Conservation (phyloP, 2,888 invertebrate genomes). For the Encarsia formosa region DNA sequence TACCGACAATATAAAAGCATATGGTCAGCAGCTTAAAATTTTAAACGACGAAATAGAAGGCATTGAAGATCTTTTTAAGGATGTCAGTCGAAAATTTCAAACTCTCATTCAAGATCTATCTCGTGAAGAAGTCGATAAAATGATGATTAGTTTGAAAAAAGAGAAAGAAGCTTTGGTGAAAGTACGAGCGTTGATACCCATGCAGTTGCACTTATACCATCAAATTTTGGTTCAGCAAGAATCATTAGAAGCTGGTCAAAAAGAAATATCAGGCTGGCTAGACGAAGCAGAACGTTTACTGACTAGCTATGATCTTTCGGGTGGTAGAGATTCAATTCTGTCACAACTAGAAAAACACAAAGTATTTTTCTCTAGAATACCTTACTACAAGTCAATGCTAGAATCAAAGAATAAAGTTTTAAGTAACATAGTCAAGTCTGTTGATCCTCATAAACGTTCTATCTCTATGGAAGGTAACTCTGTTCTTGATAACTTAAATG, state of each 20-base stretch:
- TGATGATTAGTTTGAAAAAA: constrained; percentile 82
- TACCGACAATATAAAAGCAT: constrained; percentile 73
- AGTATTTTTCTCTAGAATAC: constrained; percentile 80
- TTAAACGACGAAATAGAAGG: constrained; percentile 79
- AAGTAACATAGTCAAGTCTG: constrained; percentile 76
- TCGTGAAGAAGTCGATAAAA: constrained; percentile 84
- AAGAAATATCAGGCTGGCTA: constrained; percentile 82
- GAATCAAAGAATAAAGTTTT: constrained; percentile 94
- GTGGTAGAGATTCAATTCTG: constrained; percentile 69
- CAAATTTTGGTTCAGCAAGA: constrained; percentile 85
- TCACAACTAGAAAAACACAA: constrained; percentile 78
- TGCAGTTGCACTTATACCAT: constrained; percentile 76
- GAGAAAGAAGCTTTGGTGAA: constrained; percentile 85
- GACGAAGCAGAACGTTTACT: constrained; percentile 77
- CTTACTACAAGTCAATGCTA: constrained; percentile 89
- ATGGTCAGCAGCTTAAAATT: constrained; percentile 72
- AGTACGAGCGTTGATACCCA: constrained; percentile 77
- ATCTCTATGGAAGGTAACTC: constrained; percentile 65
- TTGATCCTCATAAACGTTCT: constrained; percentile 70
- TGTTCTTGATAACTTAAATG: constrained; percentile 76
- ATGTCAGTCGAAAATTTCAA: constrained; percentile 88
- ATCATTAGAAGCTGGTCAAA: constrained; percentile 81
- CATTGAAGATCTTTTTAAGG: constrained; percentile 85
- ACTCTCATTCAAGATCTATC: constrained; percentile 83
- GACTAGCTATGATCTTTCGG: constrained; percentile 56